These are phyloP conservation scores for Marmota flaviventris DNA, from an alignment of 2,113 vertebrate species.

Conservation along the genomic window DNA sequence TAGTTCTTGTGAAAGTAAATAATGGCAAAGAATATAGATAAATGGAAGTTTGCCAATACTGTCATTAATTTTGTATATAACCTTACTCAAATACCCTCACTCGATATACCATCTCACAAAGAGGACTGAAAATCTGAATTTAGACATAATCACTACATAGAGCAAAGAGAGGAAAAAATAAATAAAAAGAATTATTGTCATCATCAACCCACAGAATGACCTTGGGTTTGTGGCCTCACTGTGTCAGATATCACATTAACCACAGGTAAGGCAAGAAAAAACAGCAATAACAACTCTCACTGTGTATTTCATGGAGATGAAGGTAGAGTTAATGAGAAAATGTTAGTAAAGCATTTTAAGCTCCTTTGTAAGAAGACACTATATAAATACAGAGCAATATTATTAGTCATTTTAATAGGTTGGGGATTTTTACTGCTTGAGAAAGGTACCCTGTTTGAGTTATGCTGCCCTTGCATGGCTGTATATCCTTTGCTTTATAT, in stretches of 20 bases:
- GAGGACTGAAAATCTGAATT: background rate
- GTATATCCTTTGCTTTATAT: slow-evolving; percentile 40
- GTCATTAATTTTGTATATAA: background rate
- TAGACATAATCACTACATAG: background rate
- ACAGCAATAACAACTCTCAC: background rate
- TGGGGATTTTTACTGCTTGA: slow-evolving; percentile 66
- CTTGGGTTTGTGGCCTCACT: background rate
- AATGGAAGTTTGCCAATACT: background rate
- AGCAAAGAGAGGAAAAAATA: background rate
- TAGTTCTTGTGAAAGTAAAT: background rate
- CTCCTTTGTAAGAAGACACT: slow-evolving; percentile 38
- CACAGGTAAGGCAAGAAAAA: background rate
- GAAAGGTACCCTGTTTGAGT: slow-evolving; percentile 29
- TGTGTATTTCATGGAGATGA: slow-evolving; percentile 50
- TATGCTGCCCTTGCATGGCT: slow-evolving; percentile 1
- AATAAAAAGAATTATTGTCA: background rate
- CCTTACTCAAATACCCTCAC: background rate
- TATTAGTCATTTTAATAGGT: slow-evolving; percentile 65
- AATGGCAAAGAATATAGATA: background rate
- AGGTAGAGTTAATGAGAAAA: slow-evolving; percentile 70
- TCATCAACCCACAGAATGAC: background rate
- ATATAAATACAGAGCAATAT: slow-evolving; percentile 53
- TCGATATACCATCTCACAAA: background rate
- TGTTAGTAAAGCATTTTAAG: slow-evolving; percentile 75
- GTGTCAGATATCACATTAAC: background rate